Evolutionary conservation across 2,113 vertebrate genomes (phyloP).

Genomic region (Pygoscelis antarcticus): DNA sequence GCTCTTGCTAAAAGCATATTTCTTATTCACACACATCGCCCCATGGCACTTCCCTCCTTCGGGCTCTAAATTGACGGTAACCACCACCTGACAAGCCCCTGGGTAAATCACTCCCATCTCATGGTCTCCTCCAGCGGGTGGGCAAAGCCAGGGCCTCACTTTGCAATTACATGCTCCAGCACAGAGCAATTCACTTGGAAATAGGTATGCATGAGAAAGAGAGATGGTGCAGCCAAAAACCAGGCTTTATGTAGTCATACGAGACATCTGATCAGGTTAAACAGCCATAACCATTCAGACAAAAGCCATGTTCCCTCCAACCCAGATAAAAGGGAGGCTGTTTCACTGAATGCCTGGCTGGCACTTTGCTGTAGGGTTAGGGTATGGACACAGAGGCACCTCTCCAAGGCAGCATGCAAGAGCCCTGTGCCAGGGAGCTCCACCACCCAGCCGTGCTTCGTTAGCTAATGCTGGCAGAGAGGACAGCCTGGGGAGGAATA

Average conservation of each 20-base stretch:
- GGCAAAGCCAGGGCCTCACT: not conserved
- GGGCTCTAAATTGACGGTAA: not conserved
- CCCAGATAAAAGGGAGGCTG: not conserved
- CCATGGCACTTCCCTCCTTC: not conserved
- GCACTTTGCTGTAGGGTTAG: too few relatives aligned
- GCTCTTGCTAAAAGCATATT: not conserved
- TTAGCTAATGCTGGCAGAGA: not conserved
- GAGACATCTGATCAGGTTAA: not conserved
- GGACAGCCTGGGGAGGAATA: not conserved
- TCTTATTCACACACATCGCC: not conserved
- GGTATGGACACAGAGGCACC: not conserved
- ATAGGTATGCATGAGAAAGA: not conserved
- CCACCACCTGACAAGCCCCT: not conserved
- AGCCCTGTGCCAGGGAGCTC: not conserved
- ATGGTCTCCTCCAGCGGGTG: not conserved
- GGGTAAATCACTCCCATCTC: not conserved
- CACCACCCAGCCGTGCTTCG: not conserved
- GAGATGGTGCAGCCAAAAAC: not conserved
- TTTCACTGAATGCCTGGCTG: not conserved
- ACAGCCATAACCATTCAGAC: not conserved
- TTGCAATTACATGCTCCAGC: not conserved
- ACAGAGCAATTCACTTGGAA: not conserved
- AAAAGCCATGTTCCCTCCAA: not conserved
- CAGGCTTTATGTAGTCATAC: not conserved
- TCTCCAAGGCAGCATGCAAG: not conserved